These are phyloP conservation scores for Diglossa cyanea DNA, from an alignment of 2,797 vertebrate genomes.

Conservation along the genomic window DNA sequence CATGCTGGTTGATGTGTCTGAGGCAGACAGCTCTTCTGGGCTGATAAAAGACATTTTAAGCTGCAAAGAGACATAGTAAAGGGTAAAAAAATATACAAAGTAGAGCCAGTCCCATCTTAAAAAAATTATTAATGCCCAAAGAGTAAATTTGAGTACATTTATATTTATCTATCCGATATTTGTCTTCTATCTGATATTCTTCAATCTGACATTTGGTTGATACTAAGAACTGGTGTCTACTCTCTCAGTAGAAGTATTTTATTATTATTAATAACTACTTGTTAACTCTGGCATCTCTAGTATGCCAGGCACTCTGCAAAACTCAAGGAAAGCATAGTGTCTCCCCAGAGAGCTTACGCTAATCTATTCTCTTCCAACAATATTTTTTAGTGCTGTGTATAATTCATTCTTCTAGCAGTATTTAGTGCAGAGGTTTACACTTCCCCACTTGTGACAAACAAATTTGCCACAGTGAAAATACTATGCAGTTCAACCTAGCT, in stretches of 20 bases:
- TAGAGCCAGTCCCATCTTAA: neutral
- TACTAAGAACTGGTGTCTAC: neutral
- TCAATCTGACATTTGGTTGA: neutral
- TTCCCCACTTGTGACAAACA: neutral
- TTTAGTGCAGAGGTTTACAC: neutral
- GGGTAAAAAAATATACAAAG: neutral
- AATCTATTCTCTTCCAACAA: neutral
- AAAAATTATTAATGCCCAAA: neutral
- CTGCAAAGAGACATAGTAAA: neutral
- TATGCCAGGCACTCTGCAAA: neutral
- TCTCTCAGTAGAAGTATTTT: neutral
- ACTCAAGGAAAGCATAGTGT: neutral
- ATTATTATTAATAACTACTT: constrained; percentile 11
- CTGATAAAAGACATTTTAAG: neutral
- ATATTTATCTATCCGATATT: neutral
- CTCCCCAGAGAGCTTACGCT: neutral
- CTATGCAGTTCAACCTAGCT: neutral
- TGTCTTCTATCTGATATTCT: neutral
- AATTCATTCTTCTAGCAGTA: neutral
- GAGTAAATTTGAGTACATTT: neutral
- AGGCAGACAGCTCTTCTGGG: neutral
- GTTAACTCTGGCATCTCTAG: constrained; percentile 8
- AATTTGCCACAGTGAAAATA: neutral
- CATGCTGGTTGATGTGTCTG: neutral
- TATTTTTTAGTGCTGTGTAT: neutral